These are phyloP conservation scores for Silurus lanzhouensis DNA, from an alignment of 2,797 vertebrate species.

Conservation along the genomic window DNA sequence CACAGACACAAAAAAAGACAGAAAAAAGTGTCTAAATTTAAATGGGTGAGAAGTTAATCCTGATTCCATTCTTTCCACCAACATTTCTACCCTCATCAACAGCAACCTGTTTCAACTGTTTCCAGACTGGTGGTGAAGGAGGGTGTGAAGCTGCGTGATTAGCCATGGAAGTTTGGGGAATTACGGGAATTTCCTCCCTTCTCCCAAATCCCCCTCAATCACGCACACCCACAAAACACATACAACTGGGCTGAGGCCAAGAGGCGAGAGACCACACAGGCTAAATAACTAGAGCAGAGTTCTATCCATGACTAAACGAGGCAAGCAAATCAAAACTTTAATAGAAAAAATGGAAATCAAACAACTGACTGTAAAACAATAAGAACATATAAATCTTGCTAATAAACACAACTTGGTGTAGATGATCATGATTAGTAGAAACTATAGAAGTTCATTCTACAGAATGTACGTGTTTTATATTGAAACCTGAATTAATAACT, in stretches of 20 bases:
- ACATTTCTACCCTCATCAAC: neutral
- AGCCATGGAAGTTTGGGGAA: slow-evolving; percentile 52
- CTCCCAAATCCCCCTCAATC: slow-evolving; percentile 35
- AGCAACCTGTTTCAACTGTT: slow-evolving; percentile 1
- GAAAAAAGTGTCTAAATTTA: neutral
- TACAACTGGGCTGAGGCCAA: slow-evolving; percentile 5
- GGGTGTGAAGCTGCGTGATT: slow-evolving; percentile 37
- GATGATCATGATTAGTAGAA: neutral
- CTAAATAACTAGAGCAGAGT: slow-evolving; percentile 32
- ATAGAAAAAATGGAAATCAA: neutral
- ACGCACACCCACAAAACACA: slow-evolving; percentile 25
- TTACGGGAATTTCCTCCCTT: slow-evolving; percentile 56
- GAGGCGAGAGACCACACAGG: neutral
- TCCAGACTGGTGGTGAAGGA: slow-evolving; percentile 16
- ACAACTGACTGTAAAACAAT: neutral
- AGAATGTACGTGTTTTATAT: neutral
- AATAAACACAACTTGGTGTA: neutral
- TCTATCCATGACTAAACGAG: slow-evolving; percentile 6
- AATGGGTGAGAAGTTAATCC: slow-evolving; percentile 12
- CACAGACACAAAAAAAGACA: neutral
- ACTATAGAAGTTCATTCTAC: neutral
- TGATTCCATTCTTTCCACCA: slow-evolving; percentile 6
- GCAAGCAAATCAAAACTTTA: neutral
- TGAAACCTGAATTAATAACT: neutral
- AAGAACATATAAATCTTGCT: neutral